Evolutionary conservation across 2,888 invertebrate genomes (phyloP).

Genomic region (Arctia plantaginis): DNA sequence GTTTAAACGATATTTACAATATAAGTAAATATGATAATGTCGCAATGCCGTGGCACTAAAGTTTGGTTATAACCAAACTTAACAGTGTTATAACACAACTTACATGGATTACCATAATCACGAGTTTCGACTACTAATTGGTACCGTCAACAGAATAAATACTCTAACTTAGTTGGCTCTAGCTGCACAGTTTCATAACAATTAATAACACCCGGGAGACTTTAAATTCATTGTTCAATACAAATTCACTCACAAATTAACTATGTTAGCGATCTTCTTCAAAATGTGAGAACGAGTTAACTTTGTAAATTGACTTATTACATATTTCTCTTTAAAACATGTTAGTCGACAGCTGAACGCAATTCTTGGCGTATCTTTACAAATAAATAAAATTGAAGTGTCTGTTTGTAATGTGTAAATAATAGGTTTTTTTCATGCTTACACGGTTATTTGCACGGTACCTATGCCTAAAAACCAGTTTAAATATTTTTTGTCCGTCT

Average conservation of each 20-base stretch:
- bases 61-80: not conserved
- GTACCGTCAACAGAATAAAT: not conserved
- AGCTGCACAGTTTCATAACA: not conserved
- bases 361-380: too few relatives aligned
- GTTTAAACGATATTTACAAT: not conserved
- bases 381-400: too few relatives aligned
- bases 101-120: slow-evolving; percentile 5
- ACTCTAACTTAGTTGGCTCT: not conserved
- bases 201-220: not conserved
- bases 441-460: too few relatives aligned
- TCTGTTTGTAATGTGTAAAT: too few relatives aligned
- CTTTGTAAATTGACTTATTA: not conserved
- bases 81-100: too few relatives aligned
- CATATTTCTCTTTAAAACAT: not conserved
- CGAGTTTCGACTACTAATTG: slow-evolving; percentile 2
- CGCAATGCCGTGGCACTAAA: not conserved
- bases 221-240: not conserved
- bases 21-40: not conserved
- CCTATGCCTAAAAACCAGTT: too few relatives aligned
- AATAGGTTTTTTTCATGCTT: too few relatives aligned
- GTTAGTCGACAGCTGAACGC: not conserved
- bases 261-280: not conserved
- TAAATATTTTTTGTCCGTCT: too few relatives aligned
- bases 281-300: not conserved
- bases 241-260: not conserved